These are phyloP conservation scores for Hirtodrosophila alboralis DNA, from an alignment of 2,888 invertebrate genomes.

Conservation along the genomic window DNA sequence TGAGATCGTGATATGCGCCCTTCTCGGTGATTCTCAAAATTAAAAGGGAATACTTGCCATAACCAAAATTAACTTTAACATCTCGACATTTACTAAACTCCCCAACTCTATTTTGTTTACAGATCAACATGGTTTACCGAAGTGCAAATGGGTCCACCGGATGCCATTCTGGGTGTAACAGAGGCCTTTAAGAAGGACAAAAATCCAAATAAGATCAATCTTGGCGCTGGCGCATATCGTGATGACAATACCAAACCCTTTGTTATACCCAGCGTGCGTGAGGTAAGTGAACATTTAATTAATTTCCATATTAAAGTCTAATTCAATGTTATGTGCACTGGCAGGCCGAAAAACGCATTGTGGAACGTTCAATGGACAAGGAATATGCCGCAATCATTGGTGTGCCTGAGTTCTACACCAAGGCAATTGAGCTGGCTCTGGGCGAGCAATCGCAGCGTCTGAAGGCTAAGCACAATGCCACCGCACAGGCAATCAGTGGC, in stretches of 20 bases:
- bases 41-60: too few species aligned
- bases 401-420: conserved; percentile 91
- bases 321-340: too few species aligned
- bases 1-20: too few species aligned
- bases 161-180: conserved; percentile 98
- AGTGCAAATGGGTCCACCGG: conserved; percentile 98
- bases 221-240: conserved; percentile 98
- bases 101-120: too few species aligned
- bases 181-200: conserved; percentile 97
- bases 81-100: too few species aligned
- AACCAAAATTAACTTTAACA: too few species aligned
- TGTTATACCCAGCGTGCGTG: conserved; percentile 93
- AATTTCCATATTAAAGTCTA: not conserved
- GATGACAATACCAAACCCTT: conserved; percentile 99
- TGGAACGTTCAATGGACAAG: conserved; percentile 90
- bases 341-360: conserved; percentile 93
- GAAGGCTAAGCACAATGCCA: conserved; percentile 88
- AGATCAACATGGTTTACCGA: conserved; percentile 93
- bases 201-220: conserved; percentile 97
- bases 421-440: conserved; percentile 94
- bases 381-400: conserved; percentile 98
- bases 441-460: conserved; percentile 90
- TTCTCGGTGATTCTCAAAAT: too few species aligned
- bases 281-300: conserved; percentile 84
- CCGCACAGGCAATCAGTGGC: conserved; percentile 96